Percentiles rank a stretch among this genome's conserved stretches.
These are phyloP conservation scores for Urophycis tenuis DNA, from an alignment of 2,797 vertebrate species.

Conservation along the genomic window DNA sequence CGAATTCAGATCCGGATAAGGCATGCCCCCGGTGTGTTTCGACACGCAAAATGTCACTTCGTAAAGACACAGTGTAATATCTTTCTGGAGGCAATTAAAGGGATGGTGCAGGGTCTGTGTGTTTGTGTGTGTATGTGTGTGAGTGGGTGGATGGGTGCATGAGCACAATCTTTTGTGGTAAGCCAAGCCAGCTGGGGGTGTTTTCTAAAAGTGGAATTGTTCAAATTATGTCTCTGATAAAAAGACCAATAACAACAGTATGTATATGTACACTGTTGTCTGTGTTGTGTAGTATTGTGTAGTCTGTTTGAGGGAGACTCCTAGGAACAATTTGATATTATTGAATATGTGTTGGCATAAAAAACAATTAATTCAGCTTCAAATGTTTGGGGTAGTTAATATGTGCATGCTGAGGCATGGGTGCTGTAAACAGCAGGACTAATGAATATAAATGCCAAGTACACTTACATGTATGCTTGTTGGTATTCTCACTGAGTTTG, in stretches of 20 bases:
- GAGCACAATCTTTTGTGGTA: neutral
- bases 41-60: neutral
- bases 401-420: neutral
- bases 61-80: neutral
- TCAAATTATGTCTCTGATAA: neutral
- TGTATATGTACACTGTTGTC: neutral
- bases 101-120: neutral
- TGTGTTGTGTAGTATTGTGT: neutral
- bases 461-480: neutral
- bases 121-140: neutral
- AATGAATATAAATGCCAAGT: neutral
- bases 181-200: neutral
- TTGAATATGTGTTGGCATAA: neutral
- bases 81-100: neutral
- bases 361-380: neutral
- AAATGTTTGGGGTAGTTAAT: neutral
- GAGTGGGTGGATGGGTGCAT: neutral
- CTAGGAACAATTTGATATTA: neutral
- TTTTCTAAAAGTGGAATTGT: neutral
- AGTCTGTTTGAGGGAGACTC: neutral
- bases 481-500: neutral
- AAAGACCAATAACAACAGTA: neutral
- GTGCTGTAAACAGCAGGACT: neutral
- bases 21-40: neutral
- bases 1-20: neutral